A percentile compares a stretch with the other conserved stretches of the same genome.
Conservation (phyloP, 2,888 invertebrate genomes). For the Coelopa pilipes region DNA sequence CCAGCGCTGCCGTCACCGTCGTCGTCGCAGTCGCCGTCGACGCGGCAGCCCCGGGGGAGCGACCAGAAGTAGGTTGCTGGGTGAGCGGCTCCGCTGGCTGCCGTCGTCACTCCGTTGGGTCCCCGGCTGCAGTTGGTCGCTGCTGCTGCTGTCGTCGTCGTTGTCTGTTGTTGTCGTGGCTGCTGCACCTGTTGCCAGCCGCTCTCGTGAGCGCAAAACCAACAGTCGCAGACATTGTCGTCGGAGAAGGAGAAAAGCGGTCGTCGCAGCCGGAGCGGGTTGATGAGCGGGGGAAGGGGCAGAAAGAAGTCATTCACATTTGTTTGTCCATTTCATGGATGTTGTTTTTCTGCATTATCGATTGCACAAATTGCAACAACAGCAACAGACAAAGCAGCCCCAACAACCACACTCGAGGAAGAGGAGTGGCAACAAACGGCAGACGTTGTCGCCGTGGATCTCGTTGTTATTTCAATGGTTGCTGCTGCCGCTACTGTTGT, state of each 20-base stretch:
- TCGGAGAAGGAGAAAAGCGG: constrained; percentile 2
- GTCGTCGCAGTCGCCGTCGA: constrained; percentile 1
- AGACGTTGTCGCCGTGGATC: constrained; percentile 5
- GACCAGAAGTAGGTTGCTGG: constrained; percentile 49
- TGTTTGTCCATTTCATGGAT: neutral
- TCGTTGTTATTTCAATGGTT: no score
- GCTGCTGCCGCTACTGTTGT: no score
- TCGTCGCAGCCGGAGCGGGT: neutral
- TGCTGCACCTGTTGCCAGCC: constrained; percentile 24
- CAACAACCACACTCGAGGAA: neutral
- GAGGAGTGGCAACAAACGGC: neutral
- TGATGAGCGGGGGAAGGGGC: neutral
- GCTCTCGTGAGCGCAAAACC: constrained; percentile 15
- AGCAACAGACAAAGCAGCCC: constrained; percentile 4
- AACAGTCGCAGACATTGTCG: neutral
- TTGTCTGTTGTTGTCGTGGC: neutral
- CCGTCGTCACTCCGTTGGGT: constrained; percentile 20
- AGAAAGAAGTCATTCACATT: no score
- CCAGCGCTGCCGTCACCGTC: constrained; percentile 12
- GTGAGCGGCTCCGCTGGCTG: constrained; percentile 46
- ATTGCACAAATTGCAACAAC: constrained; percentile 12
- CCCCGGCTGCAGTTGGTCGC: neutral
- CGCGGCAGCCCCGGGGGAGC: neutral
- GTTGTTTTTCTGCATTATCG: neutral
- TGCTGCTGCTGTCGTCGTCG: neutral